Conservation (phyloP, 2,797 vertebrate genomes). For the Schizothorax lantsangensis region DNA sequence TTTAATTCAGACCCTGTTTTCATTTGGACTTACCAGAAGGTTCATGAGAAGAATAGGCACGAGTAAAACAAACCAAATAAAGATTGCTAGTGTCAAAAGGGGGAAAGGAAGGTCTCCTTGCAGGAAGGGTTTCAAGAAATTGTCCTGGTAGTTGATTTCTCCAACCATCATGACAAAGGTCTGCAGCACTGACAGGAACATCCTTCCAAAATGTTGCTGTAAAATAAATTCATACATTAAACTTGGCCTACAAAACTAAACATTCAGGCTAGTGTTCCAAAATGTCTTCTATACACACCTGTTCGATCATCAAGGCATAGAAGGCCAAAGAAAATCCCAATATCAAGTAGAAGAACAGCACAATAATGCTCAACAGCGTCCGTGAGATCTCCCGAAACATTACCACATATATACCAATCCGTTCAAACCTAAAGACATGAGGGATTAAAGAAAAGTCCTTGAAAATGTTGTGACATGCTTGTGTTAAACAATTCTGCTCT, state of each 20-base stretch:
- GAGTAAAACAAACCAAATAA: slow-evolving; percentile 81
- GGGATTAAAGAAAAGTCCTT: neutral
- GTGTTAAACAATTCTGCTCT: neutral
- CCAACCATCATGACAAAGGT: slow-evolving; percentile 90
- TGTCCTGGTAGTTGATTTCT: slow-evolving; percentile 85
- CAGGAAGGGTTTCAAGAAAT: slow-evolving; percentile 80
- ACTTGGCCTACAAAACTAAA: neutral
- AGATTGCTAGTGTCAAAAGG: slow-evolving; percentile 77
- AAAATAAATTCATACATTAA: slow-evolving; percentile 47
- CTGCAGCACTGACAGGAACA: slow-evolving; percentile 82
- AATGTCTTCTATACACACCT: slow-evolving; percentile 65
- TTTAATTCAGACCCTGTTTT: neutral
- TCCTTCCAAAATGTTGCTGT: slow-evolving; percentile 79
- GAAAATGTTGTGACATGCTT: neutral
- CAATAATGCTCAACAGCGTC: slow-evolving; percentile 82
- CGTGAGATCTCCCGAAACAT: slow-evolving; percentile 88
- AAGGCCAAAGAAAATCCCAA: slow-evolving; percentile 87
- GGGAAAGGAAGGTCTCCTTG: slow-evolving; percentile 75
- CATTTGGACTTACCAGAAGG: slow-evolving; percentile 79
- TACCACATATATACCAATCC: slow-evolving; percentile 88
- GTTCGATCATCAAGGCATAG: slow-evolving; percentile 81
- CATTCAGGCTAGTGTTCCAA: neutral
- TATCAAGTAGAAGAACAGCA: slow-evolving; percentile 85
- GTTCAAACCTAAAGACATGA: slow-evolving; percentile 80
- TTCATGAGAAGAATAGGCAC: slow-evolving; percentile 90